These are phyloP conservation scores for Syngnathus acus DNA, from an alignment of 2,797 vertebrate species.

Conservation along the genomic window DNA sequence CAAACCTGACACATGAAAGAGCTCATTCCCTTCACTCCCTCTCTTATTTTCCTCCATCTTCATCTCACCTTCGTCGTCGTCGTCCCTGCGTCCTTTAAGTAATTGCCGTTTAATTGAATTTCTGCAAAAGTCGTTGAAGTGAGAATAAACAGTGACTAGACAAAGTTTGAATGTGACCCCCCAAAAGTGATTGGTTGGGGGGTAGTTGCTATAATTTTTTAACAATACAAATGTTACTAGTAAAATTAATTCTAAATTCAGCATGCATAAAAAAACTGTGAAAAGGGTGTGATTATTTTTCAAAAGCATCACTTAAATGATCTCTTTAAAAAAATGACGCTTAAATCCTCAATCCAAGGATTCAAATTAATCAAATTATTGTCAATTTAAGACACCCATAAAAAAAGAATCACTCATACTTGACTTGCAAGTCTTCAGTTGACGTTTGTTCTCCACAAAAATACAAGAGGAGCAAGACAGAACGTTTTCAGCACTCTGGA, in stretches of 20 bases:
- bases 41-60: slow-evolving; percentile 5
- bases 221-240: no score
- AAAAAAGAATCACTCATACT: no score
- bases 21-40: background rate
- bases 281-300: no score
- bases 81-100: slow-evolving; percentile 69
- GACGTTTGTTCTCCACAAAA: background rate
- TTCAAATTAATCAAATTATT: no score
- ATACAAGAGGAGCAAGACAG: background rate
- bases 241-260: no score
- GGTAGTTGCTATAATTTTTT: background rate
- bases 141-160: slow-evolving; percentile 73
- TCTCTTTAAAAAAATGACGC: no score
- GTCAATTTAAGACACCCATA: background rate
- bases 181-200: slow-evolving; percentile 21
- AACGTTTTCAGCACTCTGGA: background rate
- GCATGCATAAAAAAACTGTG: no score
- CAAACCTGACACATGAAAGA: background rate
- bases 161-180: slow-evolving; percentile 75
- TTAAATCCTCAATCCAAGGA: no score
- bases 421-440: background rate
- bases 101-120: slow-evolving; percentile 77
- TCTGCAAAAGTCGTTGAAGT: slow-evolving; percentile 73
- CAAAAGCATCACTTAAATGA: no score
- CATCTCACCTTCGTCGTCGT: slow-evolving; percentile 36